phyloP scores from a whole-genome alignment of 2,888 invertebrate species.

The Pseudococcus jackbeardsleyi region DNA sequence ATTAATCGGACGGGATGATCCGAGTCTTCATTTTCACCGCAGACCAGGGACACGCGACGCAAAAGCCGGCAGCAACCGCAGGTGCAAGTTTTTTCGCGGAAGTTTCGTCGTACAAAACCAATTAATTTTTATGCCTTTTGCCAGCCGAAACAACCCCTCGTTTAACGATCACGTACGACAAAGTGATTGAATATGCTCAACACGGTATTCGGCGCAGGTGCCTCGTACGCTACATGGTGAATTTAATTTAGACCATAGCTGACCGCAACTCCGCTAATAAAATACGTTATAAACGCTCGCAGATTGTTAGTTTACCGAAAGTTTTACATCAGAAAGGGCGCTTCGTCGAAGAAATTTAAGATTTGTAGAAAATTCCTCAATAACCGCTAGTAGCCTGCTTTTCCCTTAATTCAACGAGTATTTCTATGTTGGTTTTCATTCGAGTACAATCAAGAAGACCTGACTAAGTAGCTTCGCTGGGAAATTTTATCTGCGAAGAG shows the following conservation, averaged over 20 bases:
- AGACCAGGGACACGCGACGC: neutral
- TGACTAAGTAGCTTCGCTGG: neutral
- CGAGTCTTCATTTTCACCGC: neutral
- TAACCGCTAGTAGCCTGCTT: neutral
- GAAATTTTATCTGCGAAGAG: neutral
- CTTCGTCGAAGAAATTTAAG: neutral
- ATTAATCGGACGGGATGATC: constrained; percentile 5
- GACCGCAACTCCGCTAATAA: neutral
- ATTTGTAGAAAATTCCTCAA: neutral
- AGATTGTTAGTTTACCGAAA: neutral
- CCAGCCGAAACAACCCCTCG: constrained; percentile 19
- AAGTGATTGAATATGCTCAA: neutral
- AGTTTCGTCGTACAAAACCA: constrained; percentile 25
- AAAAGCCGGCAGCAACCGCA: neutral
- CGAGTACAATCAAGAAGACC: neutral
- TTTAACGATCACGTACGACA: constrained; percentile 26
- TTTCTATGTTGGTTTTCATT: neutral
- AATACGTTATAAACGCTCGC: neutral
- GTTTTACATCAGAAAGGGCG: neutral
- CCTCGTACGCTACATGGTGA: neutral
- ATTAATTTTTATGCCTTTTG: constrained; percentile 43
- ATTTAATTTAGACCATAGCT: neutral
- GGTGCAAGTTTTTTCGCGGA: constrained; percentile 54
- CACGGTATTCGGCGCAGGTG: constrained; percentile 22
- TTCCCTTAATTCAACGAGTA: neutral